Conservation (phyloP, 2,888 invertebrate genomes). For the Hirtodrosophila trivittata region DNA sequence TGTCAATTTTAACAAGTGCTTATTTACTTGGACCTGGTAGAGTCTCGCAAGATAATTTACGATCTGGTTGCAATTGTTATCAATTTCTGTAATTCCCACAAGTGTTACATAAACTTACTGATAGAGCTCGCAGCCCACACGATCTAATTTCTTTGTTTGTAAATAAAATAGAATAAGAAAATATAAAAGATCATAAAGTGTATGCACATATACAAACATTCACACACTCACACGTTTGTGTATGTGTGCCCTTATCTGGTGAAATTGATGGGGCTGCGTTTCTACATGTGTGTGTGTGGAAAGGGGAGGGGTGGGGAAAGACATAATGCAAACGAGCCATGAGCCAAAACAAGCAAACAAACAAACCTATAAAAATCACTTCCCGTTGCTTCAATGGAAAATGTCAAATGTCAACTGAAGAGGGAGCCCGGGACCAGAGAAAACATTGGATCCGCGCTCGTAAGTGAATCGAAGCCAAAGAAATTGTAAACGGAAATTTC, state of each 20-base stretch:
- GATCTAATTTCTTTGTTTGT: slow-evolving; percentile 58
- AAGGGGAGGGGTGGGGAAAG: background rate
- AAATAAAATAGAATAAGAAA: slow-evolving; percentile 43
- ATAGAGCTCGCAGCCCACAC: slow-evolving; percentile 36
- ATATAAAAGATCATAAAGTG: slow-evolving; percentile 33
- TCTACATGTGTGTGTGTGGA: slow-evolving; percentile 12
- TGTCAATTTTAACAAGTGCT: slow-evolving; percentile 72
- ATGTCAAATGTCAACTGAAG: slow-evolving; percentile 69
- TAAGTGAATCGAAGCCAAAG: slow-evolving; percentile 53
- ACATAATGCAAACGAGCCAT: slow-evolving; percentile 49
- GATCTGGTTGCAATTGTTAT: slow-evolving; percentile 52
- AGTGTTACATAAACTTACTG: slow-evolving; percentile 53
- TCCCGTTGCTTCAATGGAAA: slow-evolving; percentile 56
- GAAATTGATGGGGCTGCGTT: slow-evolving; percentile 42
- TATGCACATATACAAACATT: slow-evolving; percentile 1
- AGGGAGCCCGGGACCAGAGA: background rate
- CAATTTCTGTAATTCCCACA: slow-evolving; percentile 64
- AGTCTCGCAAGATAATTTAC: slow-evolving; percentile 54
- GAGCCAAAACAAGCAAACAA: slow-evolving; percentile 58
- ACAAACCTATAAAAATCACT: slow-evolving; percentile 71
- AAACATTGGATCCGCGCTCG: background rate
- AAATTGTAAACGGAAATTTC: slow-evolving; percentile 71
- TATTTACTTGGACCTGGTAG: slow-evolving; percentile 43
- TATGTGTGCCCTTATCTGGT: slow-evolving; percentile 48
- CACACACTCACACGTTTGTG: background rate